Conservation (phyloP, 2,797 vertebrate species). For the Clamator glandarius region DNA sequence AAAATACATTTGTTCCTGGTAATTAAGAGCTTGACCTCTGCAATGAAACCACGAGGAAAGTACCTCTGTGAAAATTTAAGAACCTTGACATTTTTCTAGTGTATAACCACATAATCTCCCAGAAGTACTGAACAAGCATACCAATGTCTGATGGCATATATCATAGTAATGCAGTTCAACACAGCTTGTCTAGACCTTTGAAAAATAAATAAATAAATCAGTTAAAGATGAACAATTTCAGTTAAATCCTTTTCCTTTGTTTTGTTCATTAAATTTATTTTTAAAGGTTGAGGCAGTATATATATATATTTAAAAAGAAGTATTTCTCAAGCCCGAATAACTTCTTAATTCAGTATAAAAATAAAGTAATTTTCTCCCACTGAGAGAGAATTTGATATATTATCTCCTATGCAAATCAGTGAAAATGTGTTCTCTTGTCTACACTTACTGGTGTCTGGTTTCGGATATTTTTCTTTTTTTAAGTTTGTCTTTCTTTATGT, state of each 20-base stretch:
- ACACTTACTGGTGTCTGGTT: background rate
- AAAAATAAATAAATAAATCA: background rate
- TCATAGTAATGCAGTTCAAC: background rate
- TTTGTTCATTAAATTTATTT: background rate
- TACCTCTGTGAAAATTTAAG: background rate
- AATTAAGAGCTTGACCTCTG: constrained; percentile 12
- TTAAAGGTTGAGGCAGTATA: background rate
- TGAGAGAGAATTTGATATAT: background rate
- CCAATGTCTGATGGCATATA: background rate
- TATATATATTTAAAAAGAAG: background rate
- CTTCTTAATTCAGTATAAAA: background rate
- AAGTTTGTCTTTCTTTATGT: background rate
- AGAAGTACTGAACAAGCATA: background rate
- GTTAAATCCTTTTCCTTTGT: background rate
- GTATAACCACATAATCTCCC: background rate
- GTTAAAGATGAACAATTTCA: background rate
- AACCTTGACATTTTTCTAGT: background rate
- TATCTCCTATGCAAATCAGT: background rate
- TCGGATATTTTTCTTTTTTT: background rate
- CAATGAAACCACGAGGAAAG: background rate
- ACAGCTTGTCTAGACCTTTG: background rate
- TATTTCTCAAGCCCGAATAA: background rate
- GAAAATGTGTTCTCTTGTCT: background rate
- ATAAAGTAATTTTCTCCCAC: background rate
- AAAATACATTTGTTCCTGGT: background rate